A percentile compares a stretch with the other conserved stretches of the same genome.
Evolutionary conservation across 2,888 invertebrate genomes (phyloP).

Genomic region (Drosophila rubida): DNA sequence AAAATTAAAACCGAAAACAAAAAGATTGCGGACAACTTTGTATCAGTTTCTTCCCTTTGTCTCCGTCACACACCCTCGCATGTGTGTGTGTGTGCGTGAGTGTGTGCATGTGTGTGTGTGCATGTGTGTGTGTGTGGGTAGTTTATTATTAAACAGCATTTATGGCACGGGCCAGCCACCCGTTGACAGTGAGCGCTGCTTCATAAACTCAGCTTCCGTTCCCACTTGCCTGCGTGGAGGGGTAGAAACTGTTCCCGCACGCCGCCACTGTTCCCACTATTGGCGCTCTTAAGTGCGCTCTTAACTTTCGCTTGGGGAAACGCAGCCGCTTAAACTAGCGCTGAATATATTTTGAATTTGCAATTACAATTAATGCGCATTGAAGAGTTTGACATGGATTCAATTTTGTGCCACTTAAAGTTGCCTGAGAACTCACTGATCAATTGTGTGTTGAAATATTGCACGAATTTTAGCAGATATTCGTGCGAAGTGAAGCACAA

Average conservation of each 20-base stretch:
- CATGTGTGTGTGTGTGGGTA: constrained; percentile 10
- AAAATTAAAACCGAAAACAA: constrained; percentile 18
- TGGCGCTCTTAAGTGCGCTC: constrained; percentile 31
- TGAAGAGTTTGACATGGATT: no score
- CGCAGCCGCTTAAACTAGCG: not conserved
- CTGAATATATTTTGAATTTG: no score
- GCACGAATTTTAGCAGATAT: no score
- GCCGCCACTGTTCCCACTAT: constrained; percentile 51
- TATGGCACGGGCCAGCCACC: constrained; percentile 34
- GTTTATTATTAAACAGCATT: constrained; percentile 48
- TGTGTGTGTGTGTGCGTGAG: not conserved
- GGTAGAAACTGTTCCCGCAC: constrained; percentile 24
- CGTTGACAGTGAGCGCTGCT: constrained; percentile 6
- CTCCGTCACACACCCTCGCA: not conserved
- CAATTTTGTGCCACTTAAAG: no score
- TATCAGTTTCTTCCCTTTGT: not conserved
- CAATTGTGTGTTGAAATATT: no score
- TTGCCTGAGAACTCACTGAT: no score
- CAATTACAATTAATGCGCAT: no score
- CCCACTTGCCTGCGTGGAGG: constrained; percentile 14
- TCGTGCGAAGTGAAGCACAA: no score
- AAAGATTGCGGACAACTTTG: constrained; percentile 10
- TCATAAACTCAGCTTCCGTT: constrained; percentile 20
- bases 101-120: not conserved
- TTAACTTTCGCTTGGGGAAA: constrained; percentile 4